Base-by-base conservation (phyloP, 2,888 invertebrate genomes). In the Smittia aterrima region DNA sequence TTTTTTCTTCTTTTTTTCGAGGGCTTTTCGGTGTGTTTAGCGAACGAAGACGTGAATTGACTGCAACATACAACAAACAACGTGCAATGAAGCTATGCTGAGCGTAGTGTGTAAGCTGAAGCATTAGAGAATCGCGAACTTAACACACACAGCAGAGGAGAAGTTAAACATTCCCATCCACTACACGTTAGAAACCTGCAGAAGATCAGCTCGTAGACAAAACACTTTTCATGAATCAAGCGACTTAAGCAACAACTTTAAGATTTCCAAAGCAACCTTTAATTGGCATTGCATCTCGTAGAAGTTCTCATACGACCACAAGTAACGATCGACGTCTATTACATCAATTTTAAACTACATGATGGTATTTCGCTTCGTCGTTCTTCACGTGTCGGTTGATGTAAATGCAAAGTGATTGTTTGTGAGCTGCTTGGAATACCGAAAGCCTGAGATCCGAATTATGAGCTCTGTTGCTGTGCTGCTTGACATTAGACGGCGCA, bases 321-420 rank as follows among this genome's bases (percentile, higher is more conserved):
- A n/a, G 64, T 3, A 66, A 66, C 32, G 11, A 6, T 66, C 22
- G 9, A 38, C 38, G 22, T 64, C 40, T 24, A 24, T 70, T 70
- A 70, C 70, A 70, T 70, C 70, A 70, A 70, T 38, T 24, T 2
- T 20, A 66, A 66, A 18, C n/a, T 11, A 47, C 32, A 24, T 20
- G 70, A 70, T 70, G 70, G 53, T 70, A 27, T 47, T 72, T 62
- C 16, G 18, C 9, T 22, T 18, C 58, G 9, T 18, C 13, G 7
- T 66, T 27, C 47, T 71, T 47, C 70, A 71, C 70, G 27, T 47
- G 40, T 47, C 47, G 54, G 22, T 32, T 58, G 72, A 72, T 72
- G 72, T 62, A 72, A 62, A 72, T 72, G 58, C 72, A 72, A 72
- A 72, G 72, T 62, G 72, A 72, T 72, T 72, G 72, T 62, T 62